These are phyloP conservation scores for Hozukius guyotensis DNA, from an alignment of 2,797 vertebrate genomes.

Conservation along the genomic window DNA sequence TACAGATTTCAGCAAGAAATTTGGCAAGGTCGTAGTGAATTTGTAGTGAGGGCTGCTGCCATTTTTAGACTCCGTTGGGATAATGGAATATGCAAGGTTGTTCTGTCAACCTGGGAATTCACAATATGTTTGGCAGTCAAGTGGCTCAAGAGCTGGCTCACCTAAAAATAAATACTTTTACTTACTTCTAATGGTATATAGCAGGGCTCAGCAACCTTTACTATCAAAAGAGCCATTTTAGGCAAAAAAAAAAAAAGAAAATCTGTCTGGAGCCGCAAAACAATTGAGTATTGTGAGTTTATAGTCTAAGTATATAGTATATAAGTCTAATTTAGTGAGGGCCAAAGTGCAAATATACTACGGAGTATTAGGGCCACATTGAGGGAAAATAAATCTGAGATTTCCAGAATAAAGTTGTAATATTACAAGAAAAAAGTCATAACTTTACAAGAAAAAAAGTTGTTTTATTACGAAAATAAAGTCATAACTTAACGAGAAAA, in stretches of 20 bases:
- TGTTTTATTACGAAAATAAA: too few species aligned
- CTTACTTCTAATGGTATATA: neutral
- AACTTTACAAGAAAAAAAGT: too few species aligned
- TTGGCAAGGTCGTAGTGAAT: neutral
- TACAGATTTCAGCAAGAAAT: slow-evolving; percentile 13
- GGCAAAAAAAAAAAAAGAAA: too few species aligned
- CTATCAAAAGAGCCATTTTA: too few species aligned
- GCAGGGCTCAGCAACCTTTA: too few species aligned
- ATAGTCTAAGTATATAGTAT: too few species aligned
- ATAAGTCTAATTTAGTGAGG: too few species aligned
- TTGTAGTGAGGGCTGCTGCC: neutral
- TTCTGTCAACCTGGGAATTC: neutral
- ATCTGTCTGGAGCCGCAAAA: too few species aligned
- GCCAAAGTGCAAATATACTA: accelerated
- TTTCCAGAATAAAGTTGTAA: too few species aligned
- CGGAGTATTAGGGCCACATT: accelerated
- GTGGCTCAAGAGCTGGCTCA: neutral
- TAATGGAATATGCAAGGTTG: neutral
- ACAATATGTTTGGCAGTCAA: neutral
- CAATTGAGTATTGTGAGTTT: accelerated
- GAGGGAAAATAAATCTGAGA: accelerated
- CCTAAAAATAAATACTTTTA: neutral
- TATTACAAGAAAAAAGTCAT: too few species aligned
- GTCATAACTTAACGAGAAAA: too few species aligned
- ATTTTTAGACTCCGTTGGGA: neutral